Percentiles rank a stretch among this genome's conserved stretches.
Evolutionary conservation across 2,888 invertebrate genomes (phyloP).

Genomic region (Eledone cirrhosa): DNA sequence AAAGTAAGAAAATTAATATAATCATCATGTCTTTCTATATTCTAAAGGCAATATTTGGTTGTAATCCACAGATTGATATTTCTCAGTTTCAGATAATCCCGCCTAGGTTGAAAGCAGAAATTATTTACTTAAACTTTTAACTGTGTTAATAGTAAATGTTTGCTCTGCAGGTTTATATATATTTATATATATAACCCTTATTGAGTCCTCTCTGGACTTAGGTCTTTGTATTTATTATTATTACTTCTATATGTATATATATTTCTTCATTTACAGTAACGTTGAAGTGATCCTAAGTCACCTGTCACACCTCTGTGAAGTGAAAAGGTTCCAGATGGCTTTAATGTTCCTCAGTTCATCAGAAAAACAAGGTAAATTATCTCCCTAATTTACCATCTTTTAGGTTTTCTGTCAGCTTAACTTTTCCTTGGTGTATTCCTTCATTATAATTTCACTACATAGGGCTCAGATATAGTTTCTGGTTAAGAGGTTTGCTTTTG

Average conservation of each 20-base stretch:
- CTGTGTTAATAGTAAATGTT: no score
- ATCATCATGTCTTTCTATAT: not conserved
- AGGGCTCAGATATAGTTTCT: no score
- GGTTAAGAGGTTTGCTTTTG: no score
- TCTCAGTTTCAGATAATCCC: no score
- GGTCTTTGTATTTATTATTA: not conserved
- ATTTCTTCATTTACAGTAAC: slow-evolving; percentile 38
- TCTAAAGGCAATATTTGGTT: not conserved
- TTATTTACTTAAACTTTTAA: not conserved
- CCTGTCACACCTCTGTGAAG: slow-evolving; percentile 45
- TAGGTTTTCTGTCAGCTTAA: not conserved
- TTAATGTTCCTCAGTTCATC: slow-evolving; percentile 59
- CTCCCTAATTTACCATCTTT: not conserved
- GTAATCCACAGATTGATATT: not conserved
- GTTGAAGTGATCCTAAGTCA: slow-evolving; percentile 41
- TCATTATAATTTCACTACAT: no score
- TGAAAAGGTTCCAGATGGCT: slow-evolving; percentile 61
- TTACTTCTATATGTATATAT: not conserved
- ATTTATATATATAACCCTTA: no score
- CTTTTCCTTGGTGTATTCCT: no score
- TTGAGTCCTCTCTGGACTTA: no score
- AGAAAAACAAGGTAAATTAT: slow-evolving; percentile 56
- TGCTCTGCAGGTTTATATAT: no score
- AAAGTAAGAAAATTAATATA: slow-evolving; percentile 43
- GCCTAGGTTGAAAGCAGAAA: no score